These are phyloP conservation scores for Sinocyclocheilus anophthalmus DNA, from an alignment of 2,113 vertebrate genomes.

Conservation along the genomic window DNA sequence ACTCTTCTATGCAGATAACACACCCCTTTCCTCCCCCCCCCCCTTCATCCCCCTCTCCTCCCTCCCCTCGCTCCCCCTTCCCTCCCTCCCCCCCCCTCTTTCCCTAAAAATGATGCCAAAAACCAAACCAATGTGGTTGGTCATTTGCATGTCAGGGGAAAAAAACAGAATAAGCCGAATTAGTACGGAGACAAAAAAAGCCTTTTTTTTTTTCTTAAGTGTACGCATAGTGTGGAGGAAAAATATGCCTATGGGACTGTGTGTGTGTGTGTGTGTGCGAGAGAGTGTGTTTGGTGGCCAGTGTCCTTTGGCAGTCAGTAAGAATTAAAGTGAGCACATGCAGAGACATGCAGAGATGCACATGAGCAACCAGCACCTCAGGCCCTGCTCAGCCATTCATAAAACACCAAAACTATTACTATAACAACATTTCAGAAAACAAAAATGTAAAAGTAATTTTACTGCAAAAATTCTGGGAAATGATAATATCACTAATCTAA, in stretches of 20 bases:
- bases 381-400: not conserved
- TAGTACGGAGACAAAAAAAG: no score
- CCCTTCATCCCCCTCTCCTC: no score
- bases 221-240: not conserved
- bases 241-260: constrained; percentile 9
- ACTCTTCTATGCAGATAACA: not conserved
- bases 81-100: no score
- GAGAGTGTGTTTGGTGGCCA: not conserved
- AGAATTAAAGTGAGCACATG: constrained; percentile 12
- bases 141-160: not conserved
- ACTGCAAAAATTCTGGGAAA: not conserved
- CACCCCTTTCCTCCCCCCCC: no score
- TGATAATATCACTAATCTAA: not conserved
- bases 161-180: no score
- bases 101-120: not conserved
- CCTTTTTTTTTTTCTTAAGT: no score
- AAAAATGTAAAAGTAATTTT: not conserved
- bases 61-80: no score
- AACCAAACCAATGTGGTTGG: not conserved
- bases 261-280: not conserved
- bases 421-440: not conserved
- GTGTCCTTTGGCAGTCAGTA: constrained; percentile 30
- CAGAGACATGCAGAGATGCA: not conserved
- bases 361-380: not conserved
- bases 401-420: not conserved